Base-by-base conservation (phyloP, 2,113 vertebrate species). In the Lophotis ruficrista region DNA sequence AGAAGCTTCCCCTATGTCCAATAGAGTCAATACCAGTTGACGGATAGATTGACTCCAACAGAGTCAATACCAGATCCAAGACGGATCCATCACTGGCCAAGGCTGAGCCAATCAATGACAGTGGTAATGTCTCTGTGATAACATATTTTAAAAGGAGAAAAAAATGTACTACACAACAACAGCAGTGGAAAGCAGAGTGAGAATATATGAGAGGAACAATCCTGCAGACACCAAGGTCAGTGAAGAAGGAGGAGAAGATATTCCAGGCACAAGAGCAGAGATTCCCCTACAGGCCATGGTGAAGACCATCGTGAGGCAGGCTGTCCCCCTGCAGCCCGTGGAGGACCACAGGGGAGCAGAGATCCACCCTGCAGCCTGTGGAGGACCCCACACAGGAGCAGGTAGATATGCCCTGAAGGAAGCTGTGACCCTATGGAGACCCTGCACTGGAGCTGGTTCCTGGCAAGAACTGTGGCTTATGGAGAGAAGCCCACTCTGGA, bases 61-160 rank as follows among this genome's bases (percentile, higher is more conserved):
- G 2, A 38, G 37, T 12, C 43, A 37, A 3, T 24, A 14, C 11
- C 0, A 0, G 24, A 13, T 57, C 35, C 57, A 71, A 56, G 37
- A 56, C 0, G 1, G 30, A 45, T 4, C 22, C 2, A 0, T 3
- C 1, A 0, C 51, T 78, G 57, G 43, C 22, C 30, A 35, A 47
- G 51, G 24, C 23, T 0, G 0, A 60, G 19, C 6, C 28, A 9
- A 30, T 54, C 20, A 30, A 38, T 5, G 8, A 61, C 1, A 5
- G 10, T 38, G 33, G 53, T 41, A 61, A 13, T 0, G 0, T 19
- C 4, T 17, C 41, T 62, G 14, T 1, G 48, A 51, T 37, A 70
- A 50, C 5, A 28, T 57, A 33, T 54, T 65, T 51, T 71, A 64
- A 22, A 64, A 58, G 10, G 5, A 25, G 12, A 17, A 38, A 37